These are phyloP conservation scores for Dreissena polymorpha DNA, from an alignment of 1,140 invertebrate genomes.

Conservation along the genomic window DNA sequence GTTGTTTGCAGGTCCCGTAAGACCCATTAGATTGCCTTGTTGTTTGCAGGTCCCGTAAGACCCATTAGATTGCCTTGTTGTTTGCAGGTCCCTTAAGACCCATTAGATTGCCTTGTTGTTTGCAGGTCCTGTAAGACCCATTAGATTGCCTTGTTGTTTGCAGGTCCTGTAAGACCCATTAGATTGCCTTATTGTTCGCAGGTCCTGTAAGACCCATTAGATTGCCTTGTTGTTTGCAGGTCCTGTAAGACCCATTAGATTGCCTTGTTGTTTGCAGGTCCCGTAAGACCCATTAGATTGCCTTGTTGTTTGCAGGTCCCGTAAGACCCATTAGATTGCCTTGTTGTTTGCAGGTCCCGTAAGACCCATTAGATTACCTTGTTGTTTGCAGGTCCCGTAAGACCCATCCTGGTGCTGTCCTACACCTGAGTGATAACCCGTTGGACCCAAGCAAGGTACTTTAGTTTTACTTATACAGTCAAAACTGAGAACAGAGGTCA, in stretches of 20 bases:
- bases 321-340: neutral
- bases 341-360: too few relatives aligned
- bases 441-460: constrained; percentile 95
- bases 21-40: constrained; percentile 96
- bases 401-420: constrained; percentile 96
- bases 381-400: constrained; percentile 88
- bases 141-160: neutral
- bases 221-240: neutral
- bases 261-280: neutral
- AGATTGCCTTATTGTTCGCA: neutral
- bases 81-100: neutral
- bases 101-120: neutral
- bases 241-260: too few relatives aligned
- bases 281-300: neutral
- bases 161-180: neutral
- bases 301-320: neutral
- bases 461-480: too few relatives aligned
- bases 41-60: constrained; percentile 94
- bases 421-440: constrained; percentile 97
- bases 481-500: too few relatives aligned
- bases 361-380: too few relatives aligned
- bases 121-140: neutral
- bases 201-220: neutral
- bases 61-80: constrained; percentile 82
- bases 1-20: constrained; percentile 88